A percentile compares a stretch with the other conserved stretches of the same genome.
Conservation (phyloP, 2,797 vertebrate genomes). For the Scolopax rusticola region DNA sequence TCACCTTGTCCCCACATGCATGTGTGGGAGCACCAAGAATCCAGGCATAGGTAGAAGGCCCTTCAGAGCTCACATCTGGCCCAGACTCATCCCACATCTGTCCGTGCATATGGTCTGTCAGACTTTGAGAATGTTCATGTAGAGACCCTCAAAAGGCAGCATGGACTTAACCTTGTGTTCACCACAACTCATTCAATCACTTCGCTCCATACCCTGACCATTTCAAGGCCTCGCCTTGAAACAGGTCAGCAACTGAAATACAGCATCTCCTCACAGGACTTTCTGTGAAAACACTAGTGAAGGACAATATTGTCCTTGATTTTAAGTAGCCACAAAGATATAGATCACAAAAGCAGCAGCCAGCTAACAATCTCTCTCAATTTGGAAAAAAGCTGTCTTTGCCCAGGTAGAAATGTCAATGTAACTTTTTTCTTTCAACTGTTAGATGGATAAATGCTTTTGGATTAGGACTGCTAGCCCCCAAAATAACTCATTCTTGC, state of each 20-base stretch:
- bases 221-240: neutral
- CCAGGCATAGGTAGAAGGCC: neutral
- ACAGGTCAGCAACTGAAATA: neutral
- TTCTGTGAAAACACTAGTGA: neutral
- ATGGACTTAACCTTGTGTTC: neutral
- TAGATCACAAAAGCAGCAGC: slow-evolving; percentile 54
- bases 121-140: accelerated
- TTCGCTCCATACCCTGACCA: neutral
- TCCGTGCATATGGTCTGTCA: neutral
- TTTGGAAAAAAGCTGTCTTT: slow-evolving; percentile 72
- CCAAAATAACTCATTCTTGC: slow-evolving; percentile 7
- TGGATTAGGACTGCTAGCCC: slow-evolving; percentile 61
- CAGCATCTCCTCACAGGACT: neutral
- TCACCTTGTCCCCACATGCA: accelerated
- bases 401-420: slow-evolving; percentile 61
- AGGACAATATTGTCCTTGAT: slow-evolving; percentile 41
- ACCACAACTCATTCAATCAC: neutral
- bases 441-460: slow-evolving; percentile 66
- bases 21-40: neutral
- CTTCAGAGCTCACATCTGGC: neutral
- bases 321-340: slow-evolving; percentile 54
- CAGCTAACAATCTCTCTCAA: slow-evolving; percentile 47
- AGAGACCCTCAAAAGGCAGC: neutral
- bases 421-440: slow-evolving; percentile 56
- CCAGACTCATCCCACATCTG: neutral